Evolutionary conservation across 2,113 vertebrate genomes (phyloP).

Genomic region (Pampusana beccarii): DNA sequence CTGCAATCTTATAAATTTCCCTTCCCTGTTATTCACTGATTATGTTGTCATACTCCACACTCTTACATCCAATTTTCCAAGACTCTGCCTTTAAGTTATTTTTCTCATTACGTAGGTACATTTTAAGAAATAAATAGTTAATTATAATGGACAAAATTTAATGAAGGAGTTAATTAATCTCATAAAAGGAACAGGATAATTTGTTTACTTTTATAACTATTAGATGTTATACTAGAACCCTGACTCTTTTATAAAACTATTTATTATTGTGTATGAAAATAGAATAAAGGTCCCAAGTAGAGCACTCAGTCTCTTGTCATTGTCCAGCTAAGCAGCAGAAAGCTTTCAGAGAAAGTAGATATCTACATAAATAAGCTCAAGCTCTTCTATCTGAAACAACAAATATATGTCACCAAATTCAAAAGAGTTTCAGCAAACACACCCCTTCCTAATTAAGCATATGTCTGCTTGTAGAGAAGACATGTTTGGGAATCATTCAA

Average conservation of each 20-base stretch:
- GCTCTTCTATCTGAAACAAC: neutral
- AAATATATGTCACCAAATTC: neutral
- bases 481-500: neutral
- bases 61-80: neutral
- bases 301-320: neutral
- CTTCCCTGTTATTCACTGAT: neutral
- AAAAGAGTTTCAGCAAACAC: neutral
- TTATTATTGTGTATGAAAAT: neutral
- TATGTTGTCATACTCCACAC: neutral
- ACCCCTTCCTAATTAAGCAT: neutral
- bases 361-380: neutral
- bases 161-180: neutral
- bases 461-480: neutral
- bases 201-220: neutral
- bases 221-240: neutral
- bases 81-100: neutral
- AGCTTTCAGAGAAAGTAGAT: neutral
- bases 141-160: neutral
- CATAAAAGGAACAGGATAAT: neutral
- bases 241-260: neutral
- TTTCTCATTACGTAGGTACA: neutral
- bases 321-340: neutral
- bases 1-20: neutral
- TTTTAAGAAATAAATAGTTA: neutral
- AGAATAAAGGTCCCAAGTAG: neutral